Evolutionary conservation across 64 coral and sea anemone genomes (phyloP), one percentile per base, ranked within the genome.

Genomic region (Dendrophyllia cribrosa): DNA sequence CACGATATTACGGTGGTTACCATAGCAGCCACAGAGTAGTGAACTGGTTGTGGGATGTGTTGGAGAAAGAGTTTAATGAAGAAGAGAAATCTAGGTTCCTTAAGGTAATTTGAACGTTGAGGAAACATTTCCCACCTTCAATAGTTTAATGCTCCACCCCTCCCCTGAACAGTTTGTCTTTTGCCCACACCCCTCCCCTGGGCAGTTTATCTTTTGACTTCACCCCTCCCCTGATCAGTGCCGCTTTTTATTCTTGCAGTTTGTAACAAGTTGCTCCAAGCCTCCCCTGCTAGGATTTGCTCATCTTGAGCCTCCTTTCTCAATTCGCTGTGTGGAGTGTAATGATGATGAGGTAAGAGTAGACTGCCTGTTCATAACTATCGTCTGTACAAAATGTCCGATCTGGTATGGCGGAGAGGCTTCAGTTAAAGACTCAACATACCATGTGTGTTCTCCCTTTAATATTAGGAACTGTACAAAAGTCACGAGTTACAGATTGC

Each of bases 251-350:
- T 14, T 79, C 12, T 51, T 66, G 5, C 83, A 98, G 97, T 98
- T 98, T 79, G 97, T 98, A 0, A 98, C 97, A 63, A 98, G 97
- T 58, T 98, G 97, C 69, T 98, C 97, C n/a, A 98, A 98, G 51
- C 97, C 97, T 43, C 97, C 97, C 17, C 59, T 98, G 22, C 66
- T 98, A 9, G 97, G 97, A 16, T 98, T 98, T 70, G 97, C 94
- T 1, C 97, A 98, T 88, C 97, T 98, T 63, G 94, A 95, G 66
- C 97, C 97, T 2, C 94, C 91, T 44, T 98, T 98, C 75, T 96
- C 93, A 15, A 89, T 98, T 59, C 93, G 97, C 8, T 98, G 97
- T 43, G 97, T 98, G 1, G 97, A 98, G 76, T 96, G 87, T 47
- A 90, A 82, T 82, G 97, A 98, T 68, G 97, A 98, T 19, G 97